Percentiles rank a stretch among this genome's conserved stretches.
Evolutionary conservation across 2,888 invertebrate species (phyloP).

Genomic region (Teinopalpus imperialis): DNA sequence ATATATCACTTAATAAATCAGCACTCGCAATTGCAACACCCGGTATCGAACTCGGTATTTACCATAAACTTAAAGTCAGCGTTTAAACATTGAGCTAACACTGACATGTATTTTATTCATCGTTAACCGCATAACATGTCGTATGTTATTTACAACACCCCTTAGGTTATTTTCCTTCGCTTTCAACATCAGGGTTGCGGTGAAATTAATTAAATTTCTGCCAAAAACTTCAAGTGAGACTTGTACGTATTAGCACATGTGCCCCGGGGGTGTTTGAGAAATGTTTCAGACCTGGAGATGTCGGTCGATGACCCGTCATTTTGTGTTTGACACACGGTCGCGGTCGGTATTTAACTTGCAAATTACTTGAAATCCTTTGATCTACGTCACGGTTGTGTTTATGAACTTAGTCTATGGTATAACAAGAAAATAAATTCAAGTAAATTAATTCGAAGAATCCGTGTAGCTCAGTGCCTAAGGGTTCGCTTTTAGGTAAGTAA

Average conservation of each 20-base stretch:
- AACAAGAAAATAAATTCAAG: background rate
- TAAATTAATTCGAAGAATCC: no score
- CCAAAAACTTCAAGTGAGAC: no score
- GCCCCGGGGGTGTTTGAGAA: background rate
- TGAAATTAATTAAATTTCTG: constrained; percentile 4
- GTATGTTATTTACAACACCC: background rate
- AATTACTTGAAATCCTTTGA: constrained; percentile 16
- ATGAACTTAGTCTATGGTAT: background rate
- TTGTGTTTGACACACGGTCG: constrained; percentile 8
- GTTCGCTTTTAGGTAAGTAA: no score
- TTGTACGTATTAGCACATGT: background rate
- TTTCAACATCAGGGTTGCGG: background rate
- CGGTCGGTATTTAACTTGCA: constrained; percentile 13
- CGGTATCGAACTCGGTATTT: no score
- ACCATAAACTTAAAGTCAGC: no score
- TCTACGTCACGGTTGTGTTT: background rate
- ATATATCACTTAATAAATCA: no score
- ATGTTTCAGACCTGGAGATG: constrained; percentile 3
- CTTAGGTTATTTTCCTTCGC: background rate
- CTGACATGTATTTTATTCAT: no score
- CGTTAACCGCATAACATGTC: no score
- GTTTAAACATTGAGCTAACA: no score
- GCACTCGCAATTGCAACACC: no score
- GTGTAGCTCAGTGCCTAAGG: no score
- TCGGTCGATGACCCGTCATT: background rate